Conservation (phyloP, 64 coral and sea anemone species). For the Platygyra sinensis region DNA sequence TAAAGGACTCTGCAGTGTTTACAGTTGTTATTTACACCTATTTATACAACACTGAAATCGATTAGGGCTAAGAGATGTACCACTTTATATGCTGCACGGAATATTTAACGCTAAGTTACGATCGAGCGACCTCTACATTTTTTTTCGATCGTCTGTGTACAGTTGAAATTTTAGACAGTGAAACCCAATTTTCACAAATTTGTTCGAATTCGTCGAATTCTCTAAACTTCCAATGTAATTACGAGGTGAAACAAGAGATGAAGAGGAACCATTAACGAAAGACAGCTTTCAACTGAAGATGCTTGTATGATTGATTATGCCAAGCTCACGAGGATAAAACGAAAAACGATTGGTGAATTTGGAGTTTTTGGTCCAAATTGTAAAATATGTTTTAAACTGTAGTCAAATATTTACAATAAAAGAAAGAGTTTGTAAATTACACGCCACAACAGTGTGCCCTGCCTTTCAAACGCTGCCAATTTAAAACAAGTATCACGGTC, state of each 20-base stretch:
- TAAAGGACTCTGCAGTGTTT: constrained; percentile 22
- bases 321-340: not conserved
- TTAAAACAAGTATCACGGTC: constrained; percentile 9
- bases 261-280: not conserved
- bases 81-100: constrained; percentile 41
- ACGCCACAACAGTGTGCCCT: not conserved
- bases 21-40: constrained; percentile 55
- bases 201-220: not conserved
- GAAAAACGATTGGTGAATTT: constrained; percentile 18
- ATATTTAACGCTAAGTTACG: constrained; percentile 31
- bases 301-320: constrained; percentile 13
- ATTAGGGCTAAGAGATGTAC: constrained; percentile 43
- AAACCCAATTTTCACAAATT: not conserved
- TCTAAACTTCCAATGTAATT: not conserved
- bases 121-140: constrained; percentile 3
- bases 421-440: constrained; percentile 35
- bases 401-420: constrained; percentile 61
- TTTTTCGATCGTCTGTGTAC: not conserved
- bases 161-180: not conserved
- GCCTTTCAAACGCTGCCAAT: constrained; percentile 15
- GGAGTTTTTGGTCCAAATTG: constrained; percentile 27
- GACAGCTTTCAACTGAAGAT: not conserved
- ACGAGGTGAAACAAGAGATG: not conserved
- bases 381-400: constrained; percentile 48
- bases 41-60: constrained; percentile 48